These are phyloP conservation scores for Oryzaephilus surinamensis DNA, from an alignment of 1,140 invertebrate genomes.

Conservation along the genomic window DNA sequence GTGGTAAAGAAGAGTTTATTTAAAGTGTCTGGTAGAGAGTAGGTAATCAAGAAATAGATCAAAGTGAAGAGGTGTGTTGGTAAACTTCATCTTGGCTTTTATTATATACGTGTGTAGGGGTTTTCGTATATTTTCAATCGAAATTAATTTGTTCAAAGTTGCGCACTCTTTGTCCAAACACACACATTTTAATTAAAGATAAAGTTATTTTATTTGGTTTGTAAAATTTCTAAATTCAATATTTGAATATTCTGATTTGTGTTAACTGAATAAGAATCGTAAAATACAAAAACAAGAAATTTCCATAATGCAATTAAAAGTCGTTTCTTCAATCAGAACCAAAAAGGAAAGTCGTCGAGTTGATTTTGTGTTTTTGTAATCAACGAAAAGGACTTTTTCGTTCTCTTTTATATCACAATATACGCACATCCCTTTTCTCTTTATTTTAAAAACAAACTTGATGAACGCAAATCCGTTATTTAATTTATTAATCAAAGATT, in stretches of 20 bases:
- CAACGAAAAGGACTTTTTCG: slow-evolving; percentile 6
- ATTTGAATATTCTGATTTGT: background rate
- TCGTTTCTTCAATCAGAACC: slow-evolving; percentile 12
- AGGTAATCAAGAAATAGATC: background rate
- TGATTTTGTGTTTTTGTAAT: slow-evolving; percentile 15
- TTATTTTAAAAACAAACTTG: slow-evolving; percentile 16
- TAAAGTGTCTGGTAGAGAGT: no score
- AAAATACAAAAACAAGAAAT: slow-evolving; percentile 7
- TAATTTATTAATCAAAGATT: slow-evolving; percentile 14
- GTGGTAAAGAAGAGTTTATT: no score
- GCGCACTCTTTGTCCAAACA: no score
- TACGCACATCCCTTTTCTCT: no score
- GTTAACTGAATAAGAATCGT: background rate
- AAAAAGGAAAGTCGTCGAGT: no score
- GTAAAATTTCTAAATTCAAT: no score
- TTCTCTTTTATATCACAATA: background rate
- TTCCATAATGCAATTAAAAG: slow-evolving; percentile 14
- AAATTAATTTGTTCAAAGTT: no score
- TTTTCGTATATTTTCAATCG: no score
- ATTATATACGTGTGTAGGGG: no score
- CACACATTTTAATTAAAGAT: no score
- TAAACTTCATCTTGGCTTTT: background rate
- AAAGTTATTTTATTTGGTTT: no score
- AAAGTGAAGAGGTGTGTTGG: background rate
- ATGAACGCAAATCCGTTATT: slow-evolving; percentile 18